Conservation (phyloP, 35 echinoderm and acorn worm species). For the Stichopus chloronotus region DNA sequence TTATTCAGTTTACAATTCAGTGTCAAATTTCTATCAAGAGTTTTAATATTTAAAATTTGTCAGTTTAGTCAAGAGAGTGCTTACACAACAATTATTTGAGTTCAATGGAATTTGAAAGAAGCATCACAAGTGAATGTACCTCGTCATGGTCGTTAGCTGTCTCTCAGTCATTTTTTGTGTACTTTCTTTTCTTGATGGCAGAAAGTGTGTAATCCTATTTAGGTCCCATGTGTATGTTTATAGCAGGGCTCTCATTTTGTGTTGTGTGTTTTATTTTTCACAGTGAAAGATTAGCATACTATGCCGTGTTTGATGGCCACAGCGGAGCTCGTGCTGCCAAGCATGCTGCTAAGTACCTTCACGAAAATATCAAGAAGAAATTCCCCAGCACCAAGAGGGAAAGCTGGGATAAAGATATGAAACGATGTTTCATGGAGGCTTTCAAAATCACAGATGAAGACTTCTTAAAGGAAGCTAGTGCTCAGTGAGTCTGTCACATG, state of each 20-base stretch:
- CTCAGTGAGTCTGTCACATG: conserved; percentile 71
- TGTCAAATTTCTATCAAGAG: too few species aligned
- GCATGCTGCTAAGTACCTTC: conserved; percentile 74
- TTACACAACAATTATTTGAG: too few species aligned
- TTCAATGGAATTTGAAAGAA: too few species aligned
- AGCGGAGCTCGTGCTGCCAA: conserved; percentile 76
- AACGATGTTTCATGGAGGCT: conserved; percentile 84
- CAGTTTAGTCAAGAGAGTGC: too few species aligned
- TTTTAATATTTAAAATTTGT: too few species aligned
- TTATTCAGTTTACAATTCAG: too few species aligned
- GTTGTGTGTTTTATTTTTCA: neutral
- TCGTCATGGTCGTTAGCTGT: too few species aligned
- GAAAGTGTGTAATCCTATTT: too few species aligned
- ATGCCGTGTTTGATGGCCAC: conserved; percentile 95
- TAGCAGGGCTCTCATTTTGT: neutral
- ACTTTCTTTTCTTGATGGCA: too few species aligned
- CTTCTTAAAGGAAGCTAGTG: conserved; percentile 89
- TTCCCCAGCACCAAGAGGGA: conserved; percentile 71
- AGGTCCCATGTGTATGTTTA: too few species aligned
- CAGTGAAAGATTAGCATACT: conserved; percentile 86
- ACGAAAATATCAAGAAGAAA: conserved; percentile 70
- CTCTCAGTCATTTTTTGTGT: too few species aligned
- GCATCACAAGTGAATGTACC: too few species aligned
- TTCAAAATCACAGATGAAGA: conserved; percentile 91
- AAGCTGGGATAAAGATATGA: conserved; percentile 85